Evolutionary conservation across 2,797 vertebrate genomes (phyloP).

Genomic region (Tapera naevia): DNA sequence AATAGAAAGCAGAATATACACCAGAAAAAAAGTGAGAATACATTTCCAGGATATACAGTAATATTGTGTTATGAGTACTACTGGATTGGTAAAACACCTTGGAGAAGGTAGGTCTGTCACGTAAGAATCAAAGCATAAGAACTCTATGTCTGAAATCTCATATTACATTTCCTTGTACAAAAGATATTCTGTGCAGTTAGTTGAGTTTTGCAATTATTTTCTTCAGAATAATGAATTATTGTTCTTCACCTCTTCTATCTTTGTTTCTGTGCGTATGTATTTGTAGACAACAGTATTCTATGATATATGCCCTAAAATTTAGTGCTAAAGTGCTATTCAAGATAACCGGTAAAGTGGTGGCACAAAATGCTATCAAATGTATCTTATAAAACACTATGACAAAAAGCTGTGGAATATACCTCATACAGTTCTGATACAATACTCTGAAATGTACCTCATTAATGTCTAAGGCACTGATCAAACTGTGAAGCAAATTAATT

Average conservation of each 20-base stretch:
- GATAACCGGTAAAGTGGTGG: background rate
- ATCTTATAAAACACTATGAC: background rate
- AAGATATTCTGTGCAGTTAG: background rate
- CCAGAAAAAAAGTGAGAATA: background rate
- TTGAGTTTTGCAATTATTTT: background rate
- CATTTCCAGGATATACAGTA: background rate
- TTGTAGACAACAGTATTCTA: background rate
- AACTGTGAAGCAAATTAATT: conserved; percentile 23
- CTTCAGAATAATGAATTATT: background rate
- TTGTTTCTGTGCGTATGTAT: background rate
- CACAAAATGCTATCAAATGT: conserved; percentile 1
- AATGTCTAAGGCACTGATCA: background rate
- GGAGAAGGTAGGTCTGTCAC: background rate
- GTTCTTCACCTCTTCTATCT: background rate
- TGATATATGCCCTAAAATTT: background rate
- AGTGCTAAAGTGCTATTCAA: background rate
- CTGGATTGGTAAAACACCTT: background rate
- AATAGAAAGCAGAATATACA: background rate
- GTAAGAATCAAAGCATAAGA: background rate
- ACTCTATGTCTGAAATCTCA: background rate
- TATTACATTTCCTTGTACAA: background rate
- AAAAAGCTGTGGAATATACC: background rate
- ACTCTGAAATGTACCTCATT: background rate
- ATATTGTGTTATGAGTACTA: background rate
- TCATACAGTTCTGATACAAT: background rate